phyloP scores from a whole-genome alignment of 35 echinoderm and acorn worm species.

The Diadema setosum region DNA sequence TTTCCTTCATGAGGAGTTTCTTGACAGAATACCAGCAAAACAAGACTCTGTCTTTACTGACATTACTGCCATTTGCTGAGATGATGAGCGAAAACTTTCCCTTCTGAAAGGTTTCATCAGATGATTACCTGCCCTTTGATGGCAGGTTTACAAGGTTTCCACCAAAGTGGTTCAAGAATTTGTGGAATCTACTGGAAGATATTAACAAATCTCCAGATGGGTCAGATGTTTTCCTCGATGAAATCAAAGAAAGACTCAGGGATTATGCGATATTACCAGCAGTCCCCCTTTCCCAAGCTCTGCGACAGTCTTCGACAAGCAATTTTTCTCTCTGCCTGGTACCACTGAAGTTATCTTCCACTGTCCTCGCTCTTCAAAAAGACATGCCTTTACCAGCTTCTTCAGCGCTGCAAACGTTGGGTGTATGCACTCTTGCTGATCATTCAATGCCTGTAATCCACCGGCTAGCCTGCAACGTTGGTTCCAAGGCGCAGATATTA shows the following conservation, averaged over 20 bases:
- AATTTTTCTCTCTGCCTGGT: not conserved
- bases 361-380: not conserved
- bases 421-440: not conserved
- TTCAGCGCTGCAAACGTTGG: not conserved
- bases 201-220: not conserved
- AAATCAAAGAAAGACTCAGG: not conserved
- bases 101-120: not conserved
- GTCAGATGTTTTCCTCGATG: not conserved
- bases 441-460: too few species aligned
- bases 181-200: not conserved
- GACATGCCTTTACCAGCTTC: not conserved
- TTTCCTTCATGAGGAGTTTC: conserved; percentile 29
- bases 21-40: not conserved
- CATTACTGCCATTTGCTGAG: not conserved
- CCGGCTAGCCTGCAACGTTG: not conserved
- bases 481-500: not conserved
- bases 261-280: conserved; percentile 29
- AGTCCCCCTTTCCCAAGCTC: too few species aligned
- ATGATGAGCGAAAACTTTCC: not conserved
- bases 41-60: not conserved
- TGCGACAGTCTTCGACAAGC: too few species aligned
- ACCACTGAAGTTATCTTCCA: not conserved
- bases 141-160: not conserved
- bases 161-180: not conserved
- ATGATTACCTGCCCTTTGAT: not conserved